Percentiles rank a stretch among this genome's conserved stretches.
These are phyloP conservation scores for Nyctalus aviator DNA, from an alignment of 2,797 vertebrate species.

Conservation along the genomic window DNA sequence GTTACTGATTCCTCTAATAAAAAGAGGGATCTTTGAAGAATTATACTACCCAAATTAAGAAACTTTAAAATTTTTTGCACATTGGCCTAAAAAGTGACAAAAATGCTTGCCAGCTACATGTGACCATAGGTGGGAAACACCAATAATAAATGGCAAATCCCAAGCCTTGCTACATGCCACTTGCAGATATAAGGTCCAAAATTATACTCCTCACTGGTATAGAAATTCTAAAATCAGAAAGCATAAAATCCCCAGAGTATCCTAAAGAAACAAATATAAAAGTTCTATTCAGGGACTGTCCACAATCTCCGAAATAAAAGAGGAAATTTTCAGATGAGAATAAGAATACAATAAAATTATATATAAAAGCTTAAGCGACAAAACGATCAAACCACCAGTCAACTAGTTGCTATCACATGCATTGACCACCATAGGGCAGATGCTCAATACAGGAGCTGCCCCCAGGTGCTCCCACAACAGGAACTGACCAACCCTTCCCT, in stretches of 20 bases:
- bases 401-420: too few relatives aligned
- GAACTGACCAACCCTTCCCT: too few relatives aligned
- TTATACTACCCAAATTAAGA: background rate
- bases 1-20: background rate
- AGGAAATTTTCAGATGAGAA: background rate
- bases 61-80: background rate
- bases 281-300: background rate
- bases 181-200: background rate
- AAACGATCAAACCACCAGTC: too few relatives aligned
- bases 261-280: background rate
- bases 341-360: background rate
- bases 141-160: background rate
- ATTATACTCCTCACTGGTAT: background rate
- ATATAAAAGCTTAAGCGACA: too few relatives aligned
- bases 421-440: too few relatives aligned
- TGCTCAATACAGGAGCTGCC: too few relatives aligned
- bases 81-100: background rate
- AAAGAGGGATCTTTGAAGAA: background rate
- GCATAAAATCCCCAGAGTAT: background rate
- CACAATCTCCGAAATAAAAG: background rate
- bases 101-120: background rate
- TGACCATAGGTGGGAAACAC: background rate
- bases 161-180: background rate
- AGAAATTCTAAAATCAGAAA: constrained; percentile 54
- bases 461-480: too few relatives aligned